Evolutionary conservation across 2,888 invertebrate species (phyloP).

Genomic region (Parnassius smintheus): DNA sequence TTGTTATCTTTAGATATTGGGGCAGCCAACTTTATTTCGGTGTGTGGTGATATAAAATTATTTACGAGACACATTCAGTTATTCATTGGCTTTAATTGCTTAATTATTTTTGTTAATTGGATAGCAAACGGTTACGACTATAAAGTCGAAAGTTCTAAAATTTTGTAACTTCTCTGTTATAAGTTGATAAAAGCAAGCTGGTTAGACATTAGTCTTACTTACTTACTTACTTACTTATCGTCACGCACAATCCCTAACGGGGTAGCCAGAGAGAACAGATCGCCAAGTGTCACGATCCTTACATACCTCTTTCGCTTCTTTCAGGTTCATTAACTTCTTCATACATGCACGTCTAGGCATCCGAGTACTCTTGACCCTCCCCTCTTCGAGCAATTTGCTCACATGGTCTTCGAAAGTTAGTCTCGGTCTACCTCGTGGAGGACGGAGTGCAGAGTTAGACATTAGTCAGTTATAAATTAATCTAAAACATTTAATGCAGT

Average conservation of each 20-base stretch:
- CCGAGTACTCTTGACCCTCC: too few species aligned
- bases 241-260: too few species aligned
- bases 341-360: too few species aligned
- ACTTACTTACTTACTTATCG: too few species aligned
- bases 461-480: not conserved
- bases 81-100: constrained; percentile 18
- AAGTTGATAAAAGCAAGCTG: not conserved
- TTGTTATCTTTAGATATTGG: constrained; percentile 18
- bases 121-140: constrained; percentile 9
- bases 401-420: too few species aligned
- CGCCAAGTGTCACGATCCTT: too few species aligned
- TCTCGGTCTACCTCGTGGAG: too few species aligned
- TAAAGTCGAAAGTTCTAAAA: constrained; percentile 6
- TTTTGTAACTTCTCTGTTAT: not conserved
- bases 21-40: not conserved
- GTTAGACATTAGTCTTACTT: not conserved
- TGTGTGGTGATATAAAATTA: constrained; percentile 21
- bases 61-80: constrained; percentile 19
- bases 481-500: not conserved
- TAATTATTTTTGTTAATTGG: constrained; percentile 18
- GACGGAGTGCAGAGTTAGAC: too few species aligned
- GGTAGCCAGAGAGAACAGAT: too few species aligned
- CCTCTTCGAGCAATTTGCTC: too few species aligned
- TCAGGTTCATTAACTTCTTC: too few species aligned
- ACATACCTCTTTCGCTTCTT: too few species aligned